Evolutionary conservation across 2,888 invertebrate genomes (phyloP).

Genomic region (Andrena camellia): DNA sequence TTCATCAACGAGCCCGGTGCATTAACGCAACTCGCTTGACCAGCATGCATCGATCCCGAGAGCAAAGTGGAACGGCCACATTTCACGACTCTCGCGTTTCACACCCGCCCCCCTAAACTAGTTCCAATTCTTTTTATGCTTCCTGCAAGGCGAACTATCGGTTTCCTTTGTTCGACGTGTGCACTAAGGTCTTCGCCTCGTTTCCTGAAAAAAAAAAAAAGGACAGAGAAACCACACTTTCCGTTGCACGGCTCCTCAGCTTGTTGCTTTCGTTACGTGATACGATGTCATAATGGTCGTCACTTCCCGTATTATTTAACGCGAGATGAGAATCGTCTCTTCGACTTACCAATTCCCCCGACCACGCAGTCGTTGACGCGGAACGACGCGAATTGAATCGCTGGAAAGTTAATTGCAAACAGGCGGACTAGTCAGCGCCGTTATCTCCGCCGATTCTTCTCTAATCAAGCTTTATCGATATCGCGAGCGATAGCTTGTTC

Average conservation of each 20-base stretch:
- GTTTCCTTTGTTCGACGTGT: background rate
- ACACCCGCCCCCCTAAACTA: background rate
- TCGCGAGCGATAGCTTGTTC: slow-evolving; percentile 3
- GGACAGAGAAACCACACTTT: background rate
- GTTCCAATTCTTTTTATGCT: background rate
- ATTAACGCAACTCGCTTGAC: background rate
- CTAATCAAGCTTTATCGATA: slow-evolving; percentile 25
- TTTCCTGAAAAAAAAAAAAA: background rate
- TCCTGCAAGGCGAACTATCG: background rate
- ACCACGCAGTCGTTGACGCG: background rate
- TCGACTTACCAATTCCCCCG: background rate
- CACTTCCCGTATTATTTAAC: slow-evolving; percentile 3
- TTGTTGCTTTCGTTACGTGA: background rate
- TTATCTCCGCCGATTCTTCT: slow-evolving; percentile 9
- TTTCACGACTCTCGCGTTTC: background rate
- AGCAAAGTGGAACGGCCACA: background rate
- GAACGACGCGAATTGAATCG: background rate
- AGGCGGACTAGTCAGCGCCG: background rate
- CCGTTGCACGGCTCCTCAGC: background rate
- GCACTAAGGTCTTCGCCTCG: background rate
- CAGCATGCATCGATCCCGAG: background rate
- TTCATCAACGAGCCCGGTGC: background rate
- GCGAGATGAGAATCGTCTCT: background rate
- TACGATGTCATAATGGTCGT: background rate
- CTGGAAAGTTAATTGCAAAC: background rate